Evolutionary conservation across 2,797 vertebrate species (phyloP).

Genomic region (Lithobates sylvaticus): DNA sequence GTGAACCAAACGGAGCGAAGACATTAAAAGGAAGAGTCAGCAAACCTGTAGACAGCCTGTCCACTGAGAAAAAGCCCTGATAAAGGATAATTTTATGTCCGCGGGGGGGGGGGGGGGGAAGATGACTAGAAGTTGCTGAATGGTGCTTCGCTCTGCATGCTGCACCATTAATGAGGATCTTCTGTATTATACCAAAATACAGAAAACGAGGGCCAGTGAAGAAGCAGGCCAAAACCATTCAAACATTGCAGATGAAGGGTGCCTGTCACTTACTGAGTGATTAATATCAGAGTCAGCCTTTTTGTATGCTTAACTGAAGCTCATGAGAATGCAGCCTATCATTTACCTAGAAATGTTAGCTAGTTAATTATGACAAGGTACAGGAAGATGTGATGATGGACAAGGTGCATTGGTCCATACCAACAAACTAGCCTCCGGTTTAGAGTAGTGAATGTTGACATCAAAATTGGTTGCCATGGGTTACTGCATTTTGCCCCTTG

Average conservation of each 20-base stretch:
- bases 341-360: too few relatives aligned
- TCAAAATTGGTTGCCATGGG: too few relatives aligned
- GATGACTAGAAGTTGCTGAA: conserved; percentile 37
- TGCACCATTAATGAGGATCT: conserved; percentile 48
- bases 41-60: conserved; percentile 30
- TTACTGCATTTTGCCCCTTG: too few relatives aligned
- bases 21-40: conserved; percentile 46
- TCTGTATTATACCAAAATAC: conserved; percentile 4
- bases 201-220: neutral
- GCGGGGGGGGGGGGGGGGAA: conserved; percentile 20
- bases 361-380: too few relatives aligned
- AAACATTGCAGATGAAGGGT: neutral
- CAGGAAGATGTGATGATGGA: too few relatives aligned
- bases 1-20: conserved; percentile 45
- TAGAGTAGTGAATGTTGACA: too few relatives aligned
- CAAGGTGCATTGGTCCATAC: too few relatives aligned
- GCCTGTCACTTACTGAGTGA: neutral
- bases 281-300: neutral
- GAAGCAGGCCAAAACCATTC: neutral
- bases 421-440: too few relatives aligned
- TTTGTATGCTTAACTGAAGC: too few relatives aligned
- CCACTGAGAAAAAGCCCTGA: conserved; percentile 35
- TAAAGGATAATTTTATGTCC: conserved; percentile 55
- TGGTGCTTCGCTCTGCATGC: conserved; percentile 18
- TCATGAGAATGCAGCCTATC: too few relatives aligned